These are phyloP conservation scores for Pangasianodon hypophthalmus DNA, from an alignment of 2,113 vertebrate genomes.

Conservation along the genomic window DNA sequence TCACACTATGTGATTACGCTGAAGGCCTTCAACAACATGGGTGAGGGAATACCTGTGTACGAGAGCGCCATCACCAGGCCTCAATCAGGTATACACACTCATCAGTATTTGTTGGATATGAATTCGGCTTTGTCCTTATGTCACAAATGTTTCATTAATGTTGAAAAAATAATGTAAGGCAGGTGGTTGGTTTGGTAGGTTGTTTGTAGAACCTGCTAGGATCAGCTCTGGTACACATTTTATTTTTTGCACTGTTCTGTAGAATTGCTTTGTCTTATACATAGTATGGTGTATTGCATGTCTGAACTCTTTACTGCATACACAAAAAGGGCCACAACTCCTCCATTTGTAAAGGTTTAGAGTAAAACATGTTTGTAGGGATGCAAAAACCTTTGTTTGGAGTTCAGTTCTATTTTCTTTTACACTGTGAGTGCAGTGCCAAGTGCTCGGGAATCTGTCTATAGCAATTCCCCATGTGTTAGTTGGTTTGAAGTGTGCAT, in stretches of 20 bases:
- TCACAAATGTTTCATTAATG: neutral
- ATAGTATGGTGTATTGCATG: neutral
- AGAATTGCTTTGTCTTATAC: neutral
- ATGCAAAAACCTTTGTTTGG: neutral
- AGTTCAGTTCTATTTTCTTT: neutral
- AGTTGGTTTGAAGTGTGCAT: neutral
- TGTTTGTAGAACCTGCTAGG: neutral
- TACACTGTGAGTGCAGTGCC: no score
- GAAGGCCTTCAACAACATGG: constrained; percentile 95
- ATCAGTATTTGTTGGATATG: no score
- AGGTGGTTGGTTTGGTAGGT: neutral
- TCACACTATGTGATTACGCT: constrained; percentile 97
- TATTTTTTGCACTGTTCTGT: neutral
- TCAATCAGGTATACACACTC: constrained; percentile 83
- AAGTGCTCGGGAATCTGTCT: neutral
- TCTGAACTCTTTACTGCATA: neutral
- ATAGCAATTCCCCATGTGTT: neutral
- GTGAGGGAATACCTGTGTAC: constrained; percentile 94
- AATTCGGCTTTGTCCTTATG: neutral
- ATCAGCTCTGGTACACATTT: neutral
- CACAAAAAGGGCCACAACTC: neutral
- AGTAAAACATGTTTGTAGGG: neutral
- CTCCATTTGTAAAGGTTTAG: neutral
- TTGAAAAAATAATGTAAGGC: neutral
- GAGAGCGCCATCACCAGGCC: constrained; percentile 94